Conservation (phyloP, 2,888 invertebrate species). For the Pachycephus smyrnensis region DNA sequence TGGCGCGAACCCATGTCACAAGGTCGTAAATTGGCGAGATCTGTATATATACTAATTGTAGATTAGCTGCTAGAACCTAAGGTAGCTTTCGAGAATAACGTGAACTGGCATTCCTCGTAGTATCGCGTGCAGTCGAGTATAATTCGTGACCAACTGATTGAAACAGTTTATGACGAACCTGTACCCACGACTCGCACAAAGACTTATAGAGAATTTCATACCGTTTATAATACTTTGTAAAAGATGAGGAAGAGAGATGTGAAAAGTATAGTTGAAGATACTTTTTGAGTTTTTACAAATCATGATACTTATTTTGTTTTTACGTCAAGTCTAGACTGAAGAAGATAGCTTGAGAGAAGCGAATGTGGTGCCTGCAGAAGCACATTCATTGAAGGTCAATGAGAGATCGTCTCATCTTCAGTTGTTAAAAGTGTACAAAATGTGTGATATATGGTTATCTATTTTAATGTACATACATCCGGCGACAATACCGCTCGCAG, state of each 20-base stretch:
- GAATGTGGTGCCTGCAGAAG: conserved; percentile 16
- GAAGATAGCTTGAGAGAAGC: conserved; percentile 5
- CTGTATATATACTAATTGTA: not conserved
- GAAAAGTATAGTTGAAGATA: conserved; percentile 24
- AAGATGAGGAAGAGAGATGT: conserved; percentile 16
- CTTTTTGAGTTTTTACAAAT: conserved; percentile 26
- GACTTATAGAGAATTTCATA: conserved; percentile 50
- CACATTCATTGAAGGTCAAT: conserved; percentile 9
- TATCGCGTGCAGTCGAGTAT: conserved; percentile 42
- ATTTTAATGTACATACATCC: conserved; percentile 52
- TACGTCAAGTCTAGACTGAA: conserved; percentile 3
- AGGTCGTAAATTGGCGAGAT: not conserved
- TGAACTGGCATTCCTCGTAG: conserved; percentile 53
- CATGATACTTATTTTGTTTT: conserved; percentile 6
- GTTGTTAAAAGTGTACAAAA: conserved; percentile 57
- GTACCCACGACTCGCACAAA: conserved; percentile 38
- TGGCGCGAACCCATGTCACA: not conserved
- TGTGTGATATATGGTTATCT: conserved; percentile 59
- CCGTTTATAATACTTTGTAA: conserved; percentile 52
- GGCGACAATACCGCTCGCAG: conserved; percentile 34
- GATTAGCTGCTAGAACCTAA: not conserved
- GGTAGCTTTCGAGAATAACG: conserved; percentile 17
- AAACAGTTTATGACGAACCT: not conserved
- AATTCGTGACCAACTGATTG: conserved; percentile 22
- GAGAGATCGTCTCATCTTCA: conserved; percentile 34